phyloP scores from a whole-genome alignment of 2,113 vertebrate genomes.

The Cichladusa arquata region DNA sequence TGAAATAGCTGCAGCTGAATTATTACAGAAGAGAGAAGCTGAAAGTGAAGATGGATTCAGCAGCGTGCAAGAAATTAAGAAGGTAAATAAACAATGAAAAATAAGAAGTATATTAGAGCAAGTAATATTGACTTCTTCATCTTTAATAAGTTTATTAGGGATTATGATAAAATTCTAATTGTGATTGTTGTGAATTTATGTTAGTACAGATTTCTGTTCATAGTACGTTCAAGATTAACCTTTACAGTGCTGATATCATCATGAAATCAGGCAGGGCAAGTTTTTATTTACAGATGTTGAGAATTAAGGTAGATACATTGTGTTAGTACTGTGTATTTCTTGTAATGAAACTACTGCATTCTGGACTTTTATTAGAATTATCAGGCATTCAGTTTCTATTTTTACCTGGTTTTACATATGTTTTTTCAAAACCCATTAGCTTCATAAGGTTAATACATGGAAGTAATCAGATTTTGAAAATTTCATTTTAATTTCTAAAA shows the following conservation, averaged over 20 bases:
- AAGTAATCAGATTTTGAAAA: not conserved
- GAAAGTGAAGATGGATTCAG: not conserved
- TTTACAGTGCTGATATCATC: not conserved
- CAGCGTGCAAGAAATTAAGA: not conserved
- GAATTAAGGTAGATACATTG: not conserved
- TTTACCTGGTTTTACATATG: not conserved
- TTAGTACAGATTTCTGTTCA: not conserved
- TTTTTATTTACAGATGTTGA: not conserved
- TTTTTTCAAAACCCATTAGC: not conserved
- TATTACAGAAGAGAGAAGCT: not conserved
- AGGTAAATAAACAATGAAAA: not conserved
- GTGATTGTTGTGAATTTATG: not conserved
- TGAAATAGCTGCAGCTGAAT: not conserved
- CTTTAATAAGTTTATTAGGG: not conserved
- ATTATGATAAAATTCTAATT: not conserved
- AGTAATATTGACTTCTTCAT: not conserved
- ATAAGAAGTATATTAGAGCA: not conserved
- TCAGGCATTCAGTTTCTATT: not conserved
- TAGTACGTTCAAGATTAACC: not conserved
- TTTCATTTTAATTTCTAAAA: not conserved
- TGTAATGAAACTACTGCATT: not conserved
- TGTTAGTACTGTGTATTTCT: not conserved
- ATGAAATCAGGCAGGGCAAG: not conserved
- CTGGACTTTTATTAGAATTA: not conserved
- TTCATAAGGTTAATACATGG: not conserved